These are phyloP conservation scores for Tricholaema leucomelas DNA, from an alignment of 2,113 vertebrate genomes.

Conservation along the genomic window DNA sequence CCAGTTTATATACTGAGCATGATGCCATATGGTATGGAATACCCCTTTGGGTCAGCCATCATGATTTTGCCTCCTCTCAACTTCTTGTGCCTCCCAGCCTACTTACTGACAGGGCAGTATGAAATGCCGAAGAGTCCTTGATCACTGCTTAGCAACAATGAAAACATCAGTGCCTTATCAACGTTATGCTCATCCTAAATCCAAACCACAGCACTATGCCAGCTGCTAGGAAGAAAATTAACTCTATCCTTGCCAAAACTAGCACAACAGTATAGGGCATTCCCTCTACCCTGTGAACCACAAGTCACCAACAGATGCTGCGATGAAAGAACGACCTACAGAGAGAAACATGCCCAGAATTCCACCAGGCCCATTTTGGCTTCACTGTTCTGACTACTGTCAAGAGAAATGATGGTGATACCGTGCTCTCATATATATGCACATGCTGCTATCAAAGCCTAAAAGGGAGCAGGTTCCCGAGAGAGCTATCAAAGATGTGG, in stretches of 20 bases:
- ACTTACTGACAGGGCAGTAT: not conserved
- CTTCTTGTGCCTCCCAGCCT: not conserved
- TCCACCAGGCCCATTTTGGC: not conserved
- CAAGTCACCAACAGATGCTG: not conserved
- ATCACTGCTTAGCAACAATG: not conserved
- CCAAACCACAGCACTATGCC: not conserved
- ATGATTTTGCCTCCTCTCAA: not conserved
- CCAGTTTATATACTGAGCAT: not conserved
- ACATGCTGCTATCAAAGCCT: not conserved
- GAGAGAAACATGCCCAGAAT: not conserved
- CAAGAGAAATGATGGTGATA: not conserved
- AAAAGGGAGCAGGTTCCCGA: not conserved
- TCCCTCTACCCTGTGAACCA: not conserved
- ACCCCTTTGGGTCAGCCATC: not conserved
- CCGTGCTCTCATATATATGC: rapidly evolving
- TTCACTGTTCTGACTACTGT: not conserved
- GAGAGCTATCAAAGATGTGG: not conserved
- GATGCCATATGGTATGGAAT: no score
- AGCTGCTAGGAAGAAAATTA: not conserved
- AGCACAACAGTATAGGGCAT: not conserved
- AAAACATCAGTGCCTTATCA: not conserved
- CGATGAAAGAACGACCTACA: not conserved
- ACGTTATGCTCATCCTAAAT: not conserved
- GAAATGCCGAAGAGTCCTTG: not conserved
- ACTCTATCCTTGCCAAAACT: not conserved